Percentiles rank a stretch among this genome's conserved stretches.
Conservation (phyloP, 1,140 invertebrate species). For the Orussus abietinus region DNA sequence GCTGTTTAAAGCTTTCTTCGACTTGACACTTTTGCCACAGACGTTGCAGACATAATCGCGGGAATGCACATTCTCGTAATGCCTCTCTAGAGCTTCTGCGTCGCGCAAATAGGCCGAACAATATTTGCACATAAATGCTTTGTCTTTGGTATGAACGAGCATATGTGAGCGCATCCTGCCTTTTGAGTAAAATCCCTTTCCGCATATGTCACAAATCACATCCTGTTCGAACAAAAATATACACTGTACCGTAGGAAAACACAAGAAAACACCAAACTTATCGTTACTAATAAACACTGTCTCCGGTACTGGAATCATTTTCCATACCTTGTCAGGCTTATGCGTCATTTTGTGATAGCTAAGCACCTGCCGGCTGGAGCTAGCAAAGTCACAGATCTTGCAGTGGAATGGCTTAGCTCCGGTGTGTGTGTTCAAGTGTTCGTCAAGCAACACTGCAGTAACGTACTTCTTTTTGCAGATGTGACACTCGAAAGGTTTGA, state of each 20-base stretch:
- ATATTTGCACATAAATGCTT: conserved; percentile 29
- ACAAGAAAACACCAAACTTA: background rate
- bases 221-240: conserved; percentile 24
- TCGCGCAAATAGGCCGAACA: conserved; percentile 34
- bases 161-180: conserved; percentile 30
- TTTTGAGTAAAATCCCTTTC: conserved; percentile 33
- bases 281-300: no score
- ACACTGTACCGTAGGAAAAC: background rate
- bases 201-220: conserved; percentile 29
- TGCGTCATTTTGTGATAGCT: conserved; percentile 32
- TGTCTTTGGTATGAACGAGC: conserved; percentile 32
- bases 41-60: conserved; percentile 31
- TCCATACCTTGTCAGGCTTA: conserved; percentile 31
- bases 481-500: conserved; percentile 33
- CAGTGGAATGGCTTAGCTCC: conserved; percentile 32
- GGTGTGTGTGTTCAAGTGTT: conserved; percentile 36
- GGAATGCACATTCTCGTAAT: conserved; percentile 27
- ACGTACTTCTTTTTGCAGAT: conserved; percentile 29
- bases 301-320: no score
- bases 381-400: conserved; percentile 28
- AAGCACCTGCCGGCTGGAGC: conserved; percentile 31
- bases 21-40: conserved; percentile 29
- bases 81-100: conserved; percentile 23
- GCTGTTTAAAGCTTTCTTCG: conserved; percentile 35
- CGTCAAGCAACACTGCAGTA: conserved; percentile 26